Evolutionary conservation across 2,797 vertebrate species (phyloP).

Genomic region (Florisuga fusca): DNA sequence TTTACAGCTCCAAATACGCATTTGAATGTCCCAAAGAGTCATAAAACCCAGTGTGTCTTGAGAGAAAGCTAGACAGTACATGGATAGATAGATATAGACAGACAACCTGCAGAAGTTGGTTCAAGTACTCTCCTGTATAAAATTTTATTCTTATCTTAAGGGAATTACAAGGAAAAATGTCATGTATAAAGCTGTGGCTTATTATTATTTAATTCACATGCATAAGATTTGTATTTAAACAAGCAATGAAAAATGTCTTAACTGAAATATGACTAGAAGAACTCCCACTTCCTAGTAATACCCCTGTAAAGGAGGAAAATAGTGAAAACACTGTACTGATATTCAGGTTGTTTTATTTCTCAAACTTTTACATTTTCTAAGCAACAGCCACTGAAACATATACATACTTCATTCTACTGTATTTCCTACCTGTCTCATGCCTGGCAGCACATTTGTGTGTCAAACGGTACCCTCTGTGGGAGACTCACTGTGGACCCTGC

Average conservation of each 20-base stretch:
- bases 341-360: background rate
- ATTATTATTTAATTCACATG: background rate
- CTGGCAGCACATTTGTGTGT: background rate
- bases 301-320: background rate
- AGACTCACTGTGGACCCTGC: background rate
- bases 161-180: background rate
- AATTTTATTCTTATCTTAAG: background rate
- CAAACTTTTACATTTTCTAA: background rate
- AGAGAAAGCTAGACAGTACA: background rate
- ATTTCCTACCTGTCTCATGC: background rate
- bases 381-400: background rate
- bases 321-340: background rate
- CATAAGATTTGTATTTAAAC: background rate
- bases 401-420: background rate
- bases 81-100: background rate
- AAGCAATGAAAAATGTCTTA: background rate
- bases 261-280: background rate
- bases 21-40: background rate
- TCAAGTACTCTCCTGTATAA: background rate
- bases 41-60: background rate
- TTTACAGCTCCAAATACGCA: background rate
- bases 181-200: background rate
- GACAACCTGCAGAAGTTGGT: background rate
- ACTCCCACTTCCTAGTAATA: background rate
- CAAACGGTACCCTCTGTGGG: accelerated